Evolutionary conservation across 2,888 invertebrate genomes (phyloP).

Genomic region (Macropis europaea): DNA sequence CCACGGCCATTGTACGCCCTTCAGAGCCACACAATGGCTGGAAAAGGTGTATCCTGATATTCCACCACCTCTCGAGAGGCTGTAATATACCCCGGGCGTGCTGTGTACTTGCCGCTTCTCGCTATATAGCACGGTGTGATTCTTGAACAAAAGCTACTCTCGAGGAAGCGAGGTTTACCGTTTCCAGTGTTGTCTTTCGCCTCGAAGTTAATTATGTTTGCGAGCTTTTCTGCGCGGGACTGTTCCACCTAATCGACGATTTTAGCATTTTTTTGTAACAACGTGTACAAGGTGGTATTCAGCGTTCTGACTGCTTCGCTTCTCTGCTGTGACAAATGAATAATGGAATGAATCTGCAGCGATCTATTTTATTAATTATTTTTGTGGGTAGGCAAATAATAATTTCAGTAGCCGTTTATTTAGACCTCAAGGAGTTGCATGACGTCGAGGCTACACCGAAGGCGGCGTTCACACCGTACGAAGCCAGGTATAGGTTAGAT

Average conservation of each 20-base stretch:
- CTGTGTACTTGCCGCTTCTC: slow-evolving; percentile 57
- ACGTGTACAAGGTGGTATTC: too few relatives aligned
- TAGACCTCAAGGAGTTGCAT: background rate
- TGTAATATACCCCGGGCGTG: slow-evolving; percentile 57
- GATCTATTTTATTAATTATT: too few relatives aligned
- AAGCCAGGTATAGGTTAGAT: slow-evolving; percentile 44
- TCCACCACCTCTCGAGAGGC: slow-evolving; percentile 67
- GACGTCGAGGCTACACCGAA: background rate
- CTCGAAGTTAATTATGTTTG: slow-evolving; percentile 38
- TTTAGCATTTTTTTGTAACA: too few relatives aligned
- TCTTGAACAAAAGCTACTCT: slow-evolving; percentile 62
- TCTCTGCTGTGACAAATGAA: too few relatives aligned
- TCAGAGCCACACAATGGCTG: slow-evolving; percentile 69
- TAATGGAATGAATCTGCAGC: too few relatives aligned
- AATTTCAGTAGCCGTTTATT: background rate
- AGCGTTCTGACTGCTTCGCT: too few relatives aligned
- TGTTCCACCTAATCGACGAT: too few relatives aligned
- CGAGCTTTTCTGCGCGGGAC: background rate
- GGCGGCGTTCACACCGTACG: background rate
- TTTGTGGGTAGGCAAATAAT: too few relatives aligned
- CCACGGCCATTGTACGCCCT: slow-evolving; percentile 70
- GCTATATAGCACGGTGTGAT: slow-evolving; percentile 55
- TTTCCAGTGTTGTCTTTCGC: slow-evolving; percentile 39
- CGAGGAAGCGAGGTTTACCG: slow-evolving; percentile 45
- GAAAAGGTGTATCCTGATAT: slow-evolving; percentile 76